Evolutionary conservation across 2,113 vertebrate genomes (phyloP), one percentile per base, ranked within the genome.

Genomic region (Australoheros scitulus): DNA sequence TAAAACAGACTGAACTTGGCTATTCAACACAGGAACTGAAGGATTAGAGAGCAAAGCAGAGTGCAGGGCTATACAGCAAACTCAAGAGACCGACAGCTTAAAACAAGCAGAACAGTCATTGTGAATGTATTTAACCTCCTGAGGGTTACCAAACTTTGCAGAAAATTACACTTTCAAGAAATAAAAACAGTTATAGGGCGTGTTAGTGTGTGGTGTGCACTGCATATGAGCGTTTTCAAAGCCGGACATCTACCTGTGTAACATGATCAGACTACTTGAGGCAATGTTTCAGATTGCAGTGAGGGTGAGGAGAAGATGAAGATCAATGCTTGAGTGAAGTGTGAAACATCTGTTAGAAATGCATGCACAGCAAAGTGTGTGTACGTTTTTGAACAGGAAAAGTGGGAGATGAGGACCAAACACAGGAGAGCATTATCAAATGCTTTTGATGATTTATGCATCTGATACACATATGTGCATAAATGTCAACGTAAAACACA

Each of bases 281-380:
- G 89, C 36, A 22, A 77, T 83, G 77, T 89, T 92, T 84, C 76
- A 87, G 83, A 91, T 17, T 85, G 86, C 79, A 80, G 68, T 72
- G 88, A 82, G 74, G 60, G 85, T 79, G 85, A 64, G 81, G 41
- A 70, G 83, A 91, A 81, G 79, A 86, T 82, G 86, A 82, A 85
- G 87, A 88, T 92, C 81, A 86, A 80, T 89, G 90, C 80, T 72
- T 79, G 86, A 88, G 76, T 84, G 85, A 90, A 87, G 82, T 76
- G 56, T 14, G 60, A 80, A 87, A 81, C 84, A 65, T 87, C 80
- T 82, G 86, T 88, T 89, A 86, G 88, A 89, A 86, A 91, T 91
- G 80, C 86, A 92, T 92, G 85, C 84, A 61, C 83, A 81, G 87
- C 77, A 83, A 78, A 87, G 64, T 82, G 77, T 82, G 77, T 87